Conservation (phyloP, 2,888 invertebrate species). For the Hirtodrosophila histrioides region DNA sequence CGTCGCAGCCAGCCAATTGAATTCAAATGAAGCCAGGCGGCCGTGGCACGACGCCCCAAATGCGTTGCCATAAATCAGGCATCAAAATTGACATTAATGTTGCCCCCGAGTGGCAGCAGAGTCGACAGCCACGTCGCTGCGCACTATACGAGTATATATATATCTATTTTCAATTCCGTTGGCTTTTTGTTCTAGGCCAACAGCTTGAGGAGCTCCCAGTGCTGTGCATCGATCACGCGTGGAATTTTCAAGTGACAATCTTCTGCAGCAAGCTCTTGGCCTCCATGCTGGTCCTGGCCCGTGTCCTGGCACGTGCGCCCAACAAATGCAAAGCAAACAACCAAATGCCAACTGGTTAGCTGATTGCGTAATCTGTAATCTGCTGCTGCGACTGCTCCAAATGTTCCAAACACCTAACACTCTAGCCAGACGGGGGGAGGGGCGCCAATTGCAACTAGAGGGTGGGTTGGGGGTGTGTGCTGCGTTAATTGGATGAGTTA, state of each 20-base stretch:
- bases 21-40: slow-evolving; percentile 70
- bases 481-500: slow-evolving; percentile 40
- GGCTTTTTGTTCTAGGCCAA: slow-evolving; percentile 16
- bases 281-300: not conserved
- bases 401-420: no score
- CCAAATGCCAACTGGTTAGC: slow-evolving; percentile 29
- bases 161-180: slow-evolving; percentile 44
- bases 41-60: slow-evolving; percentile 51
- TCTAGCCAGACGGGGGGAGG: no score
- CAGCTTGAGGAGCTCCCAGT: slow-evolving; percentile 25
- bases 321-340: slow-evolving; percentile 53
- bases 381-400: not conserved
- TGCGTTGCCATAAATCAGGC: slow-evolving; percentile 74
- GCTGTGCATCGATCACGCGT: slow-evolving; percentile 71
- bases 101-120: slow-evolving; percentile 39
- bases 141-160: not conserved
- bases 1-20: slow-evolving; percentile 63
- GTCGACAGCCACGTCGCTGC: slow-evolving; percentile 2
- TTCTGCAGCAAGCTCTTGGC: slow-evolving; percentile 7
- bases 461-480: not conserved
- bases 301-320: slow-evolving; percentile 35
- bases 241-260: slow-evolving; percentile 75
- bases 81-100: slow-evolving; percentile 79
- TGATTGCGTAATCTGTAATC: slow-evolving; percentile 47
- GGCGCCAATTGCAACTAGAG: not conserved